These are phyloP conservation scores for Oophaga pumilio DNA, from an alignment of 2,113 vertebrate species.

Conservation along the genomic window DNA sequence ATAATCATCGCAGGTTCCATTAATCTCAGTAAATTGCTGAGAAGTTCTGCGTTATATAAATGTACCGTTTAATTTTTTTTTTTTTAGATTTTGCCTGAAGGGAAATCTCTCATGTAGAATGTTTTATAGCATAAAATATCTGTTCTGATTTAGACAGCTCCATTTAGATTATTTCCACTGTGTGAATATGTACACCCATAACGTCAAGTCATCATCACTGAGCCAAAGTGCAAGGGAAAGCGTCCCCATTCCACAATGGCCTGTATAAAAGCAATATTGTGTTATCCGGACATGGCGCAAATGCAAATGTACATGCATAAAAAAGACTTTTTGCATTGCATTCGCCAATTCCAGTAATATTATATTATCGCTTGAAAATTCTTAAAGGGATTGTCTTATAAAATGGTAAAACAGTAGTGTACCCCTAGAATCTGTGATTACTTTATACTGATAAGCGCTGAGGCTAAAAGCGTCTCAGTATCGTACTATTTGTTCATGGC, in stretches of 20 bases:
- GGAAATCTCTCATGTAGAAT: constrained; percentile 10
- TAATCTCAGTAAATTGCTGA: constrained; percentile 10
- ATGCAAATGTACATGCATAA: no score
- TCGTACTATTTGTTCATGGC: no score
- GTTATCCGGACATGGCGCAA: neutral
- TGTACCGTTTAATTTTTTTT: neutral
- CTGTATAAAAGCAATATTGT: neutral
- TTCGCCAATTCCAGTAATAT: no score
- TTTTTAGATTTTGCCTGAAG: neutral
- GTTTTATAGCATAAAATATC: constrained; percentile 29
- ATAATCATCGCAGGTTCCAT: neutral
- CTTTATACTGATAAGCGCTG: no score
- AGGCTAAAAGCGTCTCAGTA: no score
- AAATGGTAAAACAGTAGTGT: no score
- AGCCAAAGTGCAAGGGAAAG: neutral
- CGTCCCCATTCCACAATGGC: neutral
- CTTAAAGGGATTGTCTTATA: no score
- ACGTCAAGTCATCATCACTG: neutral
- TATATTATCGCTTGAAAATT: no score
- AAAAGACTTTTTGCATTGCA: no score
- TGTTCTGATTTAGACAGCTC: constrained; percentile 23
- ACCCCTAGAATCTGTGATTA: no score
- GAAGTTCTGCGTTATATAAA: constrained; percentile 8
- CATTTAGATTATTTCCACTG: constrained; percentile 28
- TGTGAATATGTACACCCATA: constrained; percentile 26